Base-by-base conservation (phyloP, 1,140 invertebrate genomes). In the Triops longicaudatus region DNA sequence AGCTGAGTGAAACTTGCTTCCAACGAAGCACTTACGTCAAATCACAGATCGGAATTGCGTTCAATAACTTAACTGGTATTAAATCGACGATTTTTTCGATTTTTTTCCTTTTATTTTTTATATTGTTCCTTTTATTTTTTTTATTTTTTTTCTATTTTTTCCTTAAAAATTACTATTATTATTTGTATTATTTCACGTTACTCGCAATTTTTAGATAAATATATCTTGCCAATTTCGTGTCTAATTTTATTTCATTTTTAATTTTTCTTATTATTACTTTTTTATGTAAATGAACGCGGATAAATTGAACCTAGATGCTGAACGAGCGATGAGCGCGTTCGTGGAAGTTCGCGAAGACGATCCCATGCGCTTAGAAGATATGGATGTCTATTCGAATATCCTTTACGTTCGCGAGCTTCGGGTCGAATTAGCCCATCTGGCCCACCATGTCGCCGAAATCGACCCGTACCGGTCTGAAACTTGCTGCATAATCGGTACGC, bases 401-500 rank as follows among this genome's bases (percentile, higher is more conserved):
- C 85, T 99, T 9, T 98, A 97, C 83, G 93, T 98, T 6, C 94
- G 95, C 86, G 96, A 97, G 83, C 90, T 96, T 85, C 90, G 93
- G 81, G 92, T 93, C 77, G 96, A 98, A 84, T 85, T 99, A 78
- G 94, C 97, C 9, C 89, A 94, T 84, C 87, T 99, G 78, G 97
- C 98, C 9, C 96, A 99, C 82, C 90, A 92, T 81, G 93, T 94
- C 43, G 93, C 93, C 42, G 91, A 93, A 82, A 96, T 98, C 79
- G 97, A 99, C 84, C 98, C 98, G 86, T 99, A 98, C 83, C 88
- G 94, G 82, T 92, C 97, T 14, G 97, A 99, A 87, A 99, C 97
- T 1, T 99, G 97, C 84, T 98, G 96, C 86, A 94, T 99, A 81
- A 94, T 99, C 83, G 98, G 97, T 94, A 85, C n/a, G n/a, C n/a